These are phyloP conservation scores for Dimorphilus gyrociliatus DNA, from an alignment of 2,888 invertebrate species.

Conservation along the genomic window DNA sequence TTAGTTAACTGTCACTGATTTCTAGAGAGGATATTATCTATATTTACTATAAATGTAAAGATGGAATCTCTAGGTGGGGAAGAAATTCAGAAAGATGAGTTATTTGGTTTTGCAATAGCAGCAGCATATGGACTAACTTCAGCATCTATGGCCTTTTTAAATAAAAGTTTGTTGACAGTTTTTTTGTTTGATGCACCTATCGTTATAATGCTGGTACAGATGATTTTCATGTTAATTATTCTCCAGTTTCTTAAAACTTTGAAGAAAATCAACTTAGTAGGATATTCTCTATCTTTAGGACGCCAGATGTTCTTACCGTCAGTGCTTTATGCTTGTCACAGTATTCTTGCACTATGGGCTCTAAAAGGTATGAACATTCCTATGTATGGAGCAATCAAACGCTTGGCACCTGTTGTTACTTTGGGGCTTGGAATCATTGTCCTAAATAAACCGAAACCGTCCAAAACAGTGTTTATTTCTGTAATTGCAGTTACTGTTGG, in stretches of 20 bases:
- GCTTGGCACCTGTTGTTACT: conserved; percentile 39
- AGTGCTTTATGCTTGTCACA: conserved; percentile 39
- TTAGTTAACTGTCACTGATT: too few species aligned
- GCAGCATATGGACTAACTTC: conserved; percentile 38
- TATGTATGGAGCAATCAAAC: conserved; percentile 42
- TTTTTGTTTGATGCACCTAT: conserved; percentile 41
- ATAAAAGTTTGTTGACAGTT: conserved; percentile 35
- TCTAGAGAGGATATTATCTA: too few species aligned
- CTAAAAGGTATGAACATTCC: conserved; percentile 43
- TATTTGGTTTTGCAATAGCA: too few species aligned
- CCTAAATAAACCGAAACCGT: conserved; percentile 31
- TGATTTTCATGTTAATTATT: conserved; percentile 35
- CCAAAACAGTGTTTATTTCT: conserved; percentile 20
- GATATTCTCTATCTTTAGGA: conserved; percentile 36
- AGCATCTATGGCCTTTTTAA: conserved; percentile 37
- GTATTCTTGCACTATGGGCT: conserved; percentile 40
- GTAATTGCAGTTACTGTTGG: conserved; percentile 35
- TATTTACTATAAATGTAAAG: too few species aligned
- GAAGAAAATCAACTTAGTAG: conserved; percentile 22
- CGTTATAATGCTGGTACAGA: conserved; percentile 40
- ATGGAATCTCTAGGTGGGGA: too few species aligned
- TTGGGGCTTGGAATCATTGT: conserved; percentile 32
- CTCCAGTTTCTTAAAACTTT: conserved; percentile 30
- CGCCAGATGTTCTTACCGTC: conserved; percentile 38
- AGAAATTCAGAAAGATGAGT: too few species aligned